Evolutionary conservation across 2,797 vertebrate species (phyloP).

Genomic region (Eulemur mongoz): DNA sequence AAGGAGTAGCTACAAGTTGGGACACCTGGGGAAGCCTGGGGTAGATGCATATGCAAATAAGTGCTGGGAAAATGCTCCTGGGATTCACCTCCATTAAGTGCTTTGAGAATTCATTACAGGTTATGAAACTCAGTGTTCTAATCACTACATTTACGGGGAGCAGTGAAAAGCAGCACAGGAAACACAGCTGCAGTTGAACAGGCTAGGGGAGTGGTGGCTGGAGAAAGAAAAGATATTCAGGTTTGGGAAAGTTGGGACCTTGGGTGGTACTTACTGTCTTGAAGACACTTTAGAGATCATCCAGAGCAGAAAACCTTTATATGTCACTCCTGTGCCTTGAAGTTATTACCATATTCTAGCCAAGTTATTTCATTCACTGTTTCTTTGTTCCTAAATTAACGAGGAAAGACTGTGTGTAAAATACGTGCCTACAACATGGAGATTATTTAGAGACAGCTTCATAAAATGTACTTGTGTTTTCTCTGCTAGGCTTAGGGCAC

Average conservation of each 20-base stretch:
- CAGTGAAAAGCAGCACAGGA: conserved; percentile 1
- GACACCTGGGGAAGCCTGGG: conserved; percentile 8
- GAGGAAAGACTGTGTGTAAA: neutral
- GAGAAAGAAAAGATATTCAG: neutral
- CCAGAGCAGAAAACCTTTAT: neutral
- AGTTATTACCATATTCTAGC: neutral
- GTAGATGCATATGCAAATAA: conserved; percentile 61
- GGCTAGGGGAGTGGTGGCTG: neutral
- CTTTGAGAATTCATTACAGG: conserved; percentile 64
- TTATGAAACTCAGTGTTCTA: conserved; percentile 67
- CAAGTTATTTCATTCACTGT: neutral
- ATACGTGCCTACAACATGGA: neutral
- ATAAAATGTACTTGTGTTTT: neutral
- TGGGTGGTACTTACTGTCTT: neutral
- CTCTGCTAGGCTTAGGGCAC: neutral
- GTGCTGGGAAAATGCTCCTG: conserved; percentile 59
- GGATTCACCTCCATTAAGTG: conserved; percentile 67
- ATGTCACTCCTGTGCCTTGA: neutral
- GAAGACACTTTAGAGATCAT: neutral
- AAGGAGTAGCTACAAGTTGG: conserved; percentile 12
- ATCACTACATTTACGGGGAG: conserved; percentile 16
- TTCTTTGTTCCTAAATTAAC: neutral
- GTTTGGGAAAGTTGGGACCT: conserved; percentile 38
- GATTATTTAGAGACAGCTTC: neutral
- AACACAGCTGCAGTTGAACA: neutral